These are phyloP conservation scores for Camelus dromedarius DNA, from an alignment of 2,113 vertebrate genomes.

Conservation along the genomic window DNA sequence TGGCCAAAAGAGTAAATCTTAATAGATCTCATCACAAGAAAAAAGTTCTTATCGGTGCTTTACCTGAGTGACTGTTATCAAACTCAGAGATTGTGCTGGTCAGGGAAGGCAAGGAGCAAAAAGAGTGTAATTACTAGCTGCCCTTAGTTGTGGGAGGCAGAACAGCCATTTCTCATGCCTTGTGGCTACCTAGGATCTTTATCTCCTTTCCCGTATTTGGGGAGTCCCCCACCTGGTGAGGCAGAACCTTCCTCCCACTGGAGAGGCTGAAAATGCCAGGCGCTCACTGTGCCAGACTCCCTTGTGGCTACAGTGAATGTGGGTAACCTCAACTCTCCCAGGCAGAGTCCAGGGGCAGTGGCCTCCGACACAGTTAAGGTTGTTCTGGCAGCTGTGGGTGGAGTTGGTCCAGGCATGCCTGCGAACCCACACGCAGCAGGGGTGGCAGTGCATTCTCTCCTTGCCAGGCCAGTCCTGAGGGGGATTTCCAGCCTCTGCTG, in stretches of 20 bases:
- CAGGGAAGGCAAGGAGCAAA: not conserved
- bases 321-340: not conserved
- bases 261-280: not conserved
- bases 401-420: not conserved
- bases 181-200: not conserved
- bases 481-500: not conserved
- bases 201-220: not conserved
- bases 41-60: not conserved
- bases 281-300: not conserved
- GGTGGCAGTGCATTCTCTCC: accelerated
- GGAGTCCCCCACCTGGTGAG: not conserved
- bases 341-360: not conserved
- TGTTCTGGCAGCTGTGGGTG: not conserved
- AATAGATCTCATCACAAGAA: not conserved
- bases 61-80: no score
- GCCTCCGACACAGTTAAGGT: accelerated
- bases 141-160: not conserved
- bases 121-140: not conserved
- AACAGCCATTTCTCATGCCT: not conserved
- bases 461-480: not conserved
- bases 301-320: not conserved
- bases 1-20: not conserved
- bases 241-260: no score
- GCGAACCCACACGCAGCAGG: not conserved
- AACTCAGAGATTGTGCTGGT: not conserved